These are phyloP conservation scores for Toxotes chatareus DNA, from an alignment of 2,113 vertebrate species.

Conservation along the genomic window DNA sequence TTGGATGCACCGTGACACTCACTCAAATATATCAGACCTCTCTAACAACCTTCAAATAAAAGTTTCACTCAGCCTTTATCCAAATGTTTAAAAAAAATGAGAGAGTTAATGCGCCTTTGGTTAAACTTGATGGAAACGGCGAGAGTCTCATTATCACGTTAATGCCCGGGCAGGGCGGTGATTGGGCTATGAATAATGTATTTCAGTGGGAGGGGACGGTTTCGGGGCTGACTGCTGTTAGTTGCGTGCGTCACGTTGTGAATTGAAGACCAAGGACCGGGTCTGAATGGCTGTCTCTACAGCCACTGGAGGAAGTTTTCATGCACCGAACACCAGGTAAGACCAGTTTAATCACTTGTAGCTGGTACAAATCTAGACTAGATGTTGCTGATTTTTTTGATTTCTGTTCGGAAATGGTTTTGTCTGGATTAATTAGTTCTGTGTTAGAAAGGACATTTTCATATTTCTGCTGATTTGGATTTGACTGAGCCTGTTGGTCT, in stretches of 20 bases:
- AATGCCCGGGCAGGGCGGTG: not conserved
- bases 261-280: conserved; percentile 33
- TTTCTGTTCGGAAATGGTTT: not conserved
- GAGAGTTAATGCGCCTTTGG: conserved; percentile 1
- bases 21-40: not conserved
- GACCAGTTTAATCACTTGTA: not conserved
- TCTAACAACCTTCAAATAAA: not conserved
- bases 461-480: not conserved
- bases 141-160: conserved; percentile 7
- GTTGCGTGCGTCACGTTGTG: conserved; percentile 60
- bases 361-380: fast-evolving
- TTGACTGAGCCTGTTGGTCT: too few species aligned
- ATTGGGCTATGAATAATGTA: conserved; percentile 66
- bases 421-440: not conserved
- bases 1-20: not conserved
- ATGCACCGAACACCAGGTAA: conserved; percentile 77
- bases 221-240: conserved; percentile 38
- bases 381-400: not conserved
- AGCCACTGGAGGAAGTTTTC: conserved; percentile 42
- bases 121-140: not conserved
- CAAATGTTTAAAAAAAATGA: not conserved
- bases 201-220: conserved; percentile 62
- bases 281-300: conserved; percentile 55
- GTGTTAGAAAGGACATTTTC: not conserved
- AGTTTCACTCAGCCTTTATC: not conserved